Conservation (phyloP, 92 coral and sea anemone genomes). For the Epizoanthus illoricatus region DNA sequence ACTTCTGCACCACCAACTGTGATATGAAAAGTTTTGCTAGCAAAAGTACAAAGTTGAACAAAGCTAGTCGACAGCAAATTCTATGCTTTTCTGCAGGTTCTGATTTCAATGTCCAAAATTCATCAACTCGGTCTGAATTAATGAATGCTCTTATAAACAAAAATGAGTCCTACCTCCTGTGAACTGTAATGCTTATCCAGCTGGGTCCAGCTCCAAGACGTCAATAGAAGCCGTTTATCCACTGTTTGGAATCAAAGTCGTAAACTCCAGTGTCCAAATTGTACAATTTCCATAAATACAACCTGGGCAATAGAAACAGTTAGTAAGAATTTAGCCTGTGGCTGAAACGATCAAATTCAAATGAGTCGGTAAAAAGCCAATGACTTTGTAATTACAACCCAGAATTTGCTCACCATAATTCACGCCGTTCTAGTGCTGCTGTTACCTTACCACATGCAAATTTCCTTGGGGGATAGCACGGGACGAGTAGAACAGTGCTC, state of each 20-base stretch:
- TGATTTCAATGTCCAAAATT: too few species aligned
- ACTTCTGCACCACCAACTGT: too few species aligned
- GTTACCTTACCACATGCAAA: neutral
- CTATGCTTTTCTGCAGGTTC: too few species aligned
- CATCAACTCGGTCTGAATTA: too few species aligned
- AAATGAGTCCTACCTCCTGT: too few species aligned
- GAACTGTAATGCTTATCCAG: too few species aligned
- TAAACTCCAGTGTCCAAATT: neutral
- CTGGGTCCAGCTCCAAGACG: too few species aligned
- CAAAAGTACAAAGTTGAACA: too few species aligned
- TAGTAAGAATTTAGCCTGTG: constrained; percentile 2
- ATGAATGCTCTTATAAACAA: too few species aligned
- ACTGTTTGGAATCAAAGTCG: neutral
- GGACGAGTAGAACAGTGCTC: neutral
- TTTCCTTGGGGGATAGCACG: constrained; percentile 3
- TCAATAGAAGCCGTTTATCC: too few species aligned
- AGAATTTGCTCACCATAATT: constrained; percentile 11
- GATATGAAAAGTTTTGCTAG: too few species aligned
- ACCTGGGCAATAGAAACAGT: constrained; percentile 7
- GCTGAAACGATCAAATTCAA: constrained; percentile 14
- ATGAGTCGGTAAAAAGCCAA: constrained; percentile 12
- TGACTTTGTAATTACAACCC: constrained; percentile 20
- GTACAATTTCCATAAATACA: neutral
- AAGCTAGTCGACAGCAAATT: too few species aligned
- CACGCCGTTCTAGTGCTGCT: neutral